Percentiles rank a stretch among this genome's conserved stretches.
phyloP scores from a whole-genome alignment of 2,113 vertebrate genomes.

The Neopipo cinnamomea region DNA sequence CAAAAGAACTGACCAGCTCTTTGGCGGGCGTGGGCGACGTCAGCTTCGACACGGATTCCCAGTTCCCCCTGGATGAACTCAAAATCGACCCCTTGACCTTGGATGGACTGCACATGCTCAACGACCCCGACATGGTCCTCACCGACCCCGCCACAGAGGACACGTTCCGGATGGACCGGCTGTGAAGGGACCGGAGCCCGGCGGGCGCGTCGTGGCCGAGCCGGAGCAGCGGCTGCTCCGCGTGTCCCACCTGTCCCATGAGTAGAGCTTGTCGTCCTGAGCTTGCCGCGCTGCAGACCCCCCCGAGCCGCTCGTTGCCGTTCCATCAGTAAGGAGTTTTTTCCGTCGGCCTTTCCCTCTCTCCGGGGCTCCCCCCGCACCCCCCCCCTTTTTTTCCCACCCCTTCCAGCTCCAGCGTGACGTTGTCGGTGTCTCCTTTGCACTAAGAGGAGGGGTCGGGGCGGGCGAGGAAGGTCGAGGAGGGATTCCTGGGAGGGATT shows the following conservation, averaged over 20 bases:
- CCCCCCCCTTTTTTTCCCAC: too few species aligned
- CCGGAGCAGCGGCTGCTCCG: conserved; percentile 47
- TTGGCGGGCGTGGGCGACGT: conserved; percentile 91
- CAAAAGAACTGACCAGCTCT: conserved; percentile 94
- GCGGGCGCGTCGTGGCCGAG: too few species aligned
- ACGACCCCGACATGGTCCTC: conserved; percentile 98
- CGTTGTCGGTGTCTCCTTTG: conserved; percentile 1
- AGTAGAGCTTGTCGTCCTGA: conserved; percentile 80
- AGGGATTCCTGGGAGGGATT: too few species aligned
- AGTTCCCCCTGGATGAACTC: conserved; percentile 96
- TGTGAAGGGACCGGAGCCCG: conserved; percentile 68
- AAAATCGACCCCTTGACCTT: conserved; percentile 97
- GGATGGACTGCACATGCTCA: conserved; percentile 98
- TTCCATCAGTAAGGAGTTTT: conserved; percentile 38
- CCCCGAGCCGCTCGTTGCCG: conserved; percentile 69
- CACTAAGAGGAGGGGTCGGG: background rate
- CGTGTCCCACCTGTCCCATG: conserved; percentile 72
- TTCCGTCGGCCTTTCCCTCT: background rate
- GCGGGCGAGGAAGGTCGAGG: background rate
- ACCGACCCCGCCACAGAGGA: conserved; percentile 95
- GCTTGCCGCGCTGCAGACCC: conserved; percentile 84
- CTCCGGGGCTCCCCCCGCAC: background rate
- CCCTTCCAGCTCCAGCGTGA: conserved; percentile 55
- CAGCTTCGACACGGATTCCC: conserved; percentile 93
- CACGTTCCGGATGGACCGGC: conserved; percentile 98